Base-by-base conservation (phyloP, 2,888 invertebrate genomes). In the Gibbula magus region DNA sequence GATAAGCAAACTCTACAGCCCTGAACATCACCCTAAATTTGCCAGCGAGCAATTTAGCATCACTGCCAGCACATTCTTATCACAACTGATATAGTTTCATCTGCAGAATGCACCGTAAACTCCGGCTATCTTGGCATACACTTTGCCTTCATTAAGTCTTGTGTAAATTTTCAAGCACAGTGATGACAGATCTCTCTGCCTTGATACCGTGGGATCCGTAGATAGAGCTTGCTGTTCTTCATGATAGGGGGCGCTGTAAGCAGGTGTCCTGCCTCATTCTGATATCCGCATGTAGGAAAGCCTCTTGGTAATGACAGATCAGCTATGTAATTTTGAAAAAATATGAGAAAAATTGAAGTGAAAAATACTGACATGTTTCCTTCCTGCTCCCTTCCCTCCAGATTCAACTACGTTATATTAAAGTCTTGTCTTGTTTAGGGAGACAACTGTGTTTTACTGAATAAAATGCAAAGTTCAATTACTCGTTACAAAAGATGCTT, bases 161-260 rank as follows among this genome's bases (percentile, higher is more conserved):
- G 29, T 61, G 61, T 61, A 61, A 61, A 61, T 61, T 61, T 61
- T 61, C 61, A 61, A 61, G 61, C 61, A 61, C 25, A 29, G 61
- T 61, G 61, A 61, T 61, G 61, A 61, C 61, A 61, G 61, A 61
- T 25, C 29, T 29, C 22, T 61, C 25, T 61, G 18, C 29, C 61
- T 16, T 61, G 61, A 61, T 61, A 29, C 29, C 29, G 61, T 61
- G 29, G 61, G 61, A 61, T 61, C 10, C 16, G 25, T 4, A 18
- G 61, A 25, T 61, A 61, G 61, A 29, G 25, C 2, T 16, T 18
- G 61, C 61, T 61, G 61, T 61, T 45, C 10, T 45, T 13, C 10
- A 4, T 45, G 45, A 45, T 61, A 61, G 61, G 61, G 25, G 29
- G 61, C 61, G 61, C 61, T 61, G 61, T 61, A 61, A 16, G 61